Percentiles rank a stretch among this genome's conserved stretches.
These are phyloP conservation scores for Drosophila quinaria DNA, from an alignment of 2,888 invertebrate genomes.

Conservation along the genomic window DNA sequence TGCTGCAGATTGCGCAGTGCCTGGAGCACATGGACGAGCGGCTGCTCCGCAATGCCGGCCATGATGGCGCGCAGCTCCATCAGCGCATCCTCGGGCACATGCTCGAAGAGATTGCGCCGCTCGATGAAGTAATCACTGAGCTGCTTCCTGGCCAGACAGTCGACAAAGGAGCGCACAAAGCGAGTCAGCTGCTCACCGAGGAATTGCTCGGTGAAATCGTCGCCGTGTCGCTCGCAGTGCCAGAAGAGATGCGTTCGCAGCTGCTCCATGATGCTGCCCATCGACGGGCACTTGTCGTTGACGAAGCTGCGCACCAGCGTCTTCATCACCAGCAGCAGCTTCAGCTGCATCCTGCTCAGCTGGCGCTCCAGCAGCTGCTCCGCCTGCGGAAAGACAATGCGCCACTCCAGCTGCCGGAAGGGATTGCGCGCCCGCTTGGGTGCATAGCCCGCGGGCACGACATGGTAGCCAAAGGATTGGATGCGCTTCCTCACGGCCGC, in stretches of 20 bases:
- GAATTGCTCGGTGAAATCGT: constrained; percentile 91
- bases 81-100: constrained; percentile 89
- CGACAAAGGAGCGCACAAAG: constrained; percentile 89
- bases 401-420: constrained; percentile 91
- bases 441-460: constrained; percentile 90
- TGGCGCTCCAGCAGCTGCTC: constrained; percentile 91
- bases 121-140: constrained; percentile 91
- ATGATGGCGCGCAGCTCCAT: constrained; percentile 89
- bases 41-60: constrained; percentile 90
- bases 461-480: constrained; percentile 89
- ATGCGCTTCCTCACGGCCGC: constrained; percentile 89
- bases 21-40: constrained; percentile 89
- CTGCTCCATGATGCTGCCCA: constrained; percentile 89
- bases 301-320: constrained; percentile 91
- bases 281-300: constrained; percentile 86
- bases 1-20: constrained; percentile 90
- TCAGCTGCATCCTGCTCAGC: constrained; percentile 90
- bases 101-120: constrained; percentile 90
- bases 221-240: constrained; percentile 91
- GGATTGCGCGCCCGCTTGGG: constrained; percentile 88
- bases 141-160: constrained; percentile 87
- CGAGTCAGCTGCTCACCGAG: constrained; percentile 89
- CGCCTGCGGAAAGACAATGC: constrained; percentile 91
- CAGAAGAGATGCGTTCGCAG: constrained; percentile 91
- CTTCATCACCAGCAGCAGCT: constrained; percentile 90